Evolutionary conservation across 2,888 invertebrate genomes (phyloP), one percentile per base, ranked within the genome.

Genomic region (Phoronis australis): DNA sequence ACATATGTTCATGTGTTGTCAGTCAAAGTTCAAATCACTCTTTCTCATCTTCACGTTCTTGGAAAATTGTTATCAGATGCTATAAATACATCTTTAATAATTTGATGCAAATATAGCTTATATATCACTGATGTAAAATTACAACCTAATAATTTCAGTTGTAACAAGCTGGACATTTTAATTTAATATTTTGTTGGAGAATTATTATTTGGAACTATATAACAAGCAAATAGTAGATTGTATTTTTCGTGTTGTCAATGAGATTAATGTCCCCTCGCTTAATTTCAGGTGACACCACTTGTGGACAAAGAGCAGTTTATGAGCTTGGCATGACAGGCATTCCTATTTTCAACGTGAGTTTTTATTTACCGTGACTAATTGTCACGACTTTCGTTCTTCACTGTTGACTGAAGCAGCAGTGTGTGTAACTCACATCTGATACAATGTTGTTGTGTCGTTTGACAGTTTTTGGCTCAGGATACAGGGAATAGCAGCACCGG

Each of bases 271-370:
- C 39, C 6, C 18, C 6, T 45, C 47, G 35, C 54, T 15, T n/a
- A 41, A 49, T 65, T 62, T 5, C 64, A 83, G 84, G 95, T 0
- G 96, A 97, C 77, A 94, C 96, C 1, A 91, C 94, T 2, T 85
- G 87, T 77, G 99, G 97, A 0, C 99, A 99, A 79, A 83, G 96
- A 58, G 93, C 93, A 0, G 77, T 97, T 5, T 97, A 97, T 76
- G 88, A 90, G 74, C 82, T 96, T 38, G 96, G 96, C 50, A 86
- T 96, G 85, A 94, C 89, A 27, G 96, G 96, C 38, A 94, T 97
- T 58, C 97, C 97, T 3, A 87, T 99, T 59, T 91, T 88, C 79
- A 99, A 99, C 78, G 96, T 79, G 58, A 61, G 71, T 47, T 24
- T 40, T 23, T 12, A 23, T 4, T 4, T 22, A 35, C 31, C n/a